Evolutionary conservation across 2,797 vertebrate species (phyloP), one percentile per base, ranked within the genome.

Genomic region (Agapornis canus): DNA sequence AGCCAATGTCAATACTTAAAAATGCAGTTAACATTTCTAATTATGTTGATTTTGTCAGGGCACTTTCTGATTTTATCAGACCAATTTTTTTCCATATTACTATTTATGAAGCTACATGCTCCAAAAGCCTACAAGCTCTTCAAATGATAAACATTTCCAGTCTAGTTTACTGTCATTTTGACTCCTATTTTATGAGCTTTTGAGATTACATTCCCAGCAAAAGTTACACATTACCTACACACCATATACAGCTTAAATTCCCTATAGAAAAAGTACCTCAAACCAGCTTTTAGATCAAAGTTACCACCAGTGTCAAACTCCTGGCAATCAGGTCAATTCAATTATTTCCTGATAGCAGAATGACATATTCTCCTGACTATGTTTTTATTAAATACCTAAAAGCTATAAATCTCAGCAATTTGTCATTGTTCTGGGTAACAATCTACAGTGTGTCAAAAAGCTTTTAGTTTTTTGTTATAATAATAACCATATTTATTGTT

Each of bases 311-410:
- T 75, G 72, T 75, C 82, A 92, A 54, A 76, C 75, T 90, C 35
- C 61, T 90, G 61, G 57, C 35, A 91, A 88, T 92, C 75, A 85
- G 22, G 56, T 42, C 40, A 78, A 68, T 81, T 73, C 68, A 78
- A 81, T 95, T 94, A 94, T 91, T 94, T 90, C 69, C 35, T 86
- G 61, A 82, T 78, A 91, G 35, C 17, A 88, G 79, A 54, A 81
- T 59, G 49, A 87, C 80, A 85, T 92, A 69, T 91, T 87, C 52
- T 86, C 6, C 43, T 68, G 57, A 77, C 45, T 78, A 40, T 93
- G 65, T 59, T 94, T 94, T 91, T 72, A 90, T 90, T 94, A 92
- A 95, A 91, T 88, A 94, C 39, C 18, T 92, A 78, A 94, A 94
- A 80, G 59, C 70, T 75, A 61, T 90, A 91, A 95, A 95, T 90